These are phyloP conservation scores for Rhadinocentrus ornatus DNA, from an alignment of 2,797 vertebrate genomes.

Conservation along the genomic window DNA sequence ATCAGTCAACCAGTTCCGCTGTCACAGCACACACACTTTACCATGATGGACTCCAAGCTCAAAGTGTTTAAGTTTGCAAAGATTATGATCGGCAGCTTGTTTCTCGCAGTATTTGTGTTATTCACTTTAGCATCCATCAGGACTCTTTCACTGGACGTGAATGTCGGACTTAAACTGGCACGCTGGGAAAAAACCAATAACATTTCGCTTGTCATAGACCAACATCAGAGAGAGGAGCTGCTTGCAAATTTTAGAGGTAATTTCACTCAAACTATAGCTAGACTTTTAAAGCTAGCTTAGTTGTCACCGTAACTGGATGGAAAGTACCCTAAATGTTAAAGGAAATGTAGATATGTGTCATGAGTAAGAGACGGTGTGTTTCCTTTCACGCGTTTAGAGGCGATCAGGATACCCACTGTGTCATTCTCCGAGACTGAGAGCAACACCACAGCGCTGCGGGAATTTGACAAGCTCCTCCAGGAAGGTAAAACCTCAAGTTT, in stretches of 20 bases:
- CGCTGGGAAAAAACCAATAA: constrained; percentile 75
- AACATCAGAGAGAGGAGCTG: constrained; percentile 71
- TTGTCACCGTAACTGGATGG: background rate
- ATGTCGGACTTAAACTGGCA: constrained; percentile 75
- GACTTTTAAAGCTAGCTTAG: background rate
- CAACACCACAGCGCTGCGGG: constrained; percentile 86
- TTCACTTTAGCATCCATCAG: constrained; percentile 63
- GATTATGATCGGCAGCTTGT: constrained; percentile 39
- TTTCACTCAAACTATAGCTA: no score
- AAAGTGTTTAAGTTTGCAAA: constrained; percentile 56
- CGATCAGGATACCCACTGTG: constrained; percentile 92
- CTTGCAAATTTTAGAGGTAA: constrained; percentile 86
- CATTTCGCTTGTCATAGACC: constrained; percentile 64
- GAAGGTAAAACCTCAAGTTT: constrained; percentile 79
- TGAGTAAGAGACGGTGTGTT: background rate
- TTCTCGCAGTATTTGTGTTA: constrained; percentile 42
- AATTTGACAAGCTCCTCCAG: constrained; percentile 85
- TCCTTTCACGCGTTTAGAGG: constrained; percentile 76
- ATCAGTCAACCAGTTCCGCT: background rate
- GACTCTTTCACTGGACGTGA: constrained; percentile 78
- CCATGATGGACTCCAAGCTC: constrained; percentile 61
- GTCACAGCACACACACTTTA: background rate
- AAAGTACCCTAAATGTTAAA: background rate
- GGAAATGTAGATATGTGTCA: background rate
- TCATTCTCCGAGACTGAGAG: constrained; percentile 78